Conservation (phyloP, 2,113 vertebrate genomes). For the Calonectris borealis region DNA sequence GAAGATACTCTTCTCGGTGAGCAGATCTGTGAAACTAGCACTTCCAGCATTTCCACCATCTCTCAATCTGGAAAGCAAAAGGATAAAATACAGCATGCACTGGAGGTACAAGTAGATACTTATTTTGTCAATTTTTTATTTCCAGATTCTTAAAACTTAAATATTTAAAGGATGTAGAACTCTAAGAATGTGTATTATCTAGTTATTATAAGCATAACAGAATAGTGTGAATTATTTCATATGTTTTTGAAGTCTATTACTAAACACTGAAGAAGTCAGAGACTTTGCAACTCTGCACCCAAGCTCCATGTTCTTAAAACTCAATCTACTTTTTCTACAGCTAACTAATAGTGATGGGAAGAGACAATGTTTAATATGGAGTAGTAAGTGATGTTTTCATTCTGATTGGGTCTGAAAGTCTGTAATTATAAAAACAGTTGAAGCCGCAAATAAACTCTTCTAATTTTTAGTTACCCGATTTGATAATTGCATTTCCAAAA, state of each 20-base stretch:
- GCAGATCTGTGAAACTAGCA: conserved; percentile 93
- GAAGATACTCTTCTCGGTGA: conserved; percentile 94
- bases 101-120: conserved; percentile 81
- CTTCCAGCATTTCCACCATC: conserved; percentile 75
- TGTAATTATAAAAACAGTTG: neutral
- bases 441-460: neutral
- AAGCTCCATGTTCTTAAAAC: neutral
- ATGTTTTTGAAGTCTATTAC: neutral
- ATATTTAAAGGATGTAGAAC: neutral
- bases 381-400: neutral
- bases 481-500: neutral
- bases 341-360: neutral
- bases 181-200: neutral
- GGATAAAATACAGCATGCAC: conserved; percentile 94
- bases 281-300: neutral
- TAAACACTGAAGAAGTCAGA: neutral
- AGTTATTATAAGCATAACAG: neutral
- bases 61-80: conserved; percentile 86
- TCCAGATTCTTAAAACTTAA: neutral
- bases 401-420: neutral
- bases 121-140: neutral
- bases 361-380: neutral
- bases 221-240: neutral
- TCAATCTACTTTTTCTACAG: neutral
- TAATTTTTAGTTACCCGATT: neutral